Base-by-base conservation (phyloP, 2,888 invertebrate species). In the Acanthosoma haemorrhoidale region DNA sequence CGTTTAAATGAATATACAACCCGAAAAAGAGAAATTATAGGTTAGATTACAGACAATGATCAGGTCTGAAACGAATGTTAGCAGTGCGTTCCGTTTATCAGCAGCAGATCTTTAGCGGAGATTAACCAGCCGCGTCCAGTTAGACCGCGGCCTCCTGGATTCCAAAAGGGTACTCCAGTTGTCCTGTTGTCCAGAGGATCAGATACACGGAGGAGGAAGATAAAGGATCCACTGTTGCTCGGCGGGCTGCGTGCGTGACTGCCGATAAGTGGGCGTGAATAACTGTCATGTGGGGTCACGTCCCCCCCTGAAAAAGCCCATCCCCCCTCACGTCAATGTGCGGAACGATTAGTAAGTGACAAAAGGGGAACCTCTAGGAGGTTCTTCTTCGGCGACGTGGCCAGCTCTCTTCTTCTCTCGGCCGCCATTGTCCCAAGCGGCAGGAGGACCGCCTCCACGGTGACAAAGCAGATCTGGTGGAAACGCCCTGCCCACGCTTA, bases 231-330 rank as follows among this genome's bases (percentile, higher is more conserved):
- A 25, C 51, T n/a, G 51, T 51, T 25, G 25, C 51, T 25, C 51
- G 51, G n/a, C n/a, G n/a, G n/a, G n/a, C n/a, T 51, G 51, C 51
- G 51, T 51, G 51, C 51, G 51, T 51, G 51, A 51, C 51, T 51
- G n/a, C 51, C 51, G 51, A 51, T 51, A 51, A 51, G 51, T 25
- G 51, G 51, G 51, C 51, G 25, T 51, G 51, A n/a, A 25, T 51
- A 51, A 51, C 51, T 51, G 51, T 51, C 51, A 6, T n/a, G 25
- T n/a, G 25, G 51, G 25, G 51, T 51, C 51, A 51, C 51, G 51
- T 51, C 21, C 51, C 29, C n/a, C 5, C 25, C 29, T 25, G 29
- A 51, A 51, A 51, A 51, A 51, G 51, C 25, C 51, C 51, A 25
- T n/a, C 51, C n/a, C n/a, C n/a, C n/a, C n/a, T n/a, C n/a, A n/a